Evolutionary conservation across 1,140 invertebrate species (phyloP).

Genomic region (Saccostrea cuccullata): DNA sequence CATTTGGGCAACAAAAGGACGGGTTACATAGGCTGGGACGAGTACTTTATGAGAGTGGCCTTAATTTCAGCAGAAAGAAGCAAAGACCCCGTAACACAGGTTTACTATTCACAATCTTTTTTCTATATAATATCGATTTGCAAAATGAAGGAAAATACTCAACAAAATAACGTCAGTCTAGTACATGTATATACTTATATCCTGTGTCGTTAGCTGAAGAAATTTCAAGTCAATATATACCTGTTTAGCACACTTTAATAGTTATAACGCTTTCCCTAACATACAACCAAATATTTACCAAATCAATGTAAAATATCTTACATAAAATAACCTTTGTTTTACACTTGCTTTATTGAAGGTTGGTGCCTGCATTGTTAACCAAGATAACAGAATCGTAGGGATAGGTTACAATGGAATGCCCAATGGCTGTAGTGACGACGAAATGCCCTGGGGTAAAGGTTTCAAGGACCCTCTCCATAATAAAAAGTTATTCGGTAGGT

Average conservation of each 20-base stretch:
- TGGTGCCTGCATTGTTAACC: conserved; percentile 94
- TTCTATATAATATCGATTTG: too few species aligned
- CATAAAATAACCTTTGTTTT: too few species aligned
- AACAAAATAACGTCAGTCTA: too few species aligned
- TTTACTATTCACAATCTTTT: neutral
- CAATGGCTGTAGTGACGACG: conserved; percentile 89
- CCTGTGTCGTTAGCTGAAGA: neutral
- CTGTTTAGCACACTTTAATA: conserved; percentile 73
- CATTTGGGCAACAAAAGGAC: conserved; percentile 77
- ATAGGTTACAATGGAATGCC: conserved; percentile 98
- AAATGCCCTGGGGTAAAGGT: conserved; percentile 90
- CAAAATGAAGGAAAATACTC: too few species aligned
- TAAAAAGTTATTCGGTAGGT: conserved; percentile 90
- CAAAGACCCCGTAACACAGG: neutral
- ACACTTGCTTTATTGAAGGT: conserved; percentile 82
- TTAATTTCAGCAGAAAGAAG: conserved; percentile 84
- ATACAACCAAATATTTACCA: too few species aligned
- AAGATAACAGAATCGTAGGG: conserved; percentile 90
- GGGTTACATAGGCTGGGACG: conserved; percentile 87
- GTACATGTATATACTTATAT: too few species aligned
- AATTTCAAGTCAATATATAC: neutral
- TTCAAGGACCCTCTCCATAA: conserved; percentile 81
- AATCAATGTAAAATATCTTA: too few species aligned
- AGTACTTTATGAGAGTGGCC: conserved; percentile 95
- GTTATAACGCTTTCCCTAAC: too few species aligned